Conservation (phyloP, 2,888 invertebrate genomes). For the Drosophila hamatofila region DNA sequence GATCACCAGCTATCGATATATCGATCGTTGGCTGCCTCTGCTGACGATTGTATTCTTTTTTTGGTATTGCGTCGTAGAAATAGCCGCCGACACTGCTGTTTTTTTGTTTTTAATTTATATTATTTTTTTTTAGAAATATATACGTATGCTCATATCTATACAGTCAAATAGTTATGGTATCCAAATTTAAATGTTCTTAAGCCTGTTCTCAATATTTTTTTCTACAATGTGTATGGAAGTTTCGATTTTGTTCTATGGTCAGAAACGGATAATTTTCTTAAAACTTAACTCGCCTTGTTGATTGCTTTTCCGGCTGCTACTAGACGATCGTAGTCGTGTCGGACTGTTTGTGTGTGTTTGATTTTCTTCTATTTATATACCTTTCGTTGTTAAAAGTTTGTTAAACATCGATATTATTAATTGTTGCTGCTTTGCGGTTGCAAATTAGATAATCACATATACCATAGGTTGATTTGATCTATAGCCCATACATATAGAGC, state of each 20-base stretch:
- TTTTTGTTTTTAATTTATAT: background rate
- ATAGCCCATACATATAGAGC: background rate
- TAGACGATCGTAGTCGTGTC: conserved; percentile 15
- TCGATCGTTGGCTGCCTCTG: conserved; percentile 25
- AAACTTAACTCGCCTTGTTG: conserved; percentile 38
- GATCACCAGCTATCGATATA: conserved; percentile 43
- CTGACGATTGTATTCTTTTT: conserved; percentile 11
- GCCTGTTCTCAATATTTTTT: conserved; percentile 15
- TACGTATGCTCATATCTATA: conserved; percentile 25
- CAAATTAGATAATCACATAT: conserved; percentile 53
- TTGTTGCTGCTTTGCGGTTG: conserved; percentile 15
- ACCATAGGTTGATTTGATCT: conserved; percentile 1
- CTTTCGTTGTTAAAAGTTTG: conserved; percentile 23
- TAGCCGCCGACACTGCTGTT: conserved; percentile 27
- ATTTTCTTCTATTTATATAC: conserved; percentile 17
- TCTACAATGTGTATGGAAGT: conserved; percentile 28
- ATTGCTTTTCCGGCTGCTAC: conserved; percentile 40
- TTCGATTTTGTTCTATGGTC: conserved; percentile 33
- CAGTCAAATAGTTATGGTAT: conserved; percentile 16
- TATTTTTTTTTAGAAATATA: conserved; percentile 27
- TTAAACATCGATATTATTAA: conserved; percentile 47
- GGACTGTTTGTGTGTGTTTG: background rate
- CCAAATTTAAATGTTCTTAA: conserved; percentile 20
- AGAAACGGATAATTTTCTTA: conserved; percentile 38
- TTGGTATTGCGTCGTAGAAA: conserved; percentile 58